Percentiles rank a stretch among this genome's conserved stretches.
Evolutionary conservation across 2,888 invertebrate genomes (phyloP).

Genomic region (Suillia variegata): DNA sequence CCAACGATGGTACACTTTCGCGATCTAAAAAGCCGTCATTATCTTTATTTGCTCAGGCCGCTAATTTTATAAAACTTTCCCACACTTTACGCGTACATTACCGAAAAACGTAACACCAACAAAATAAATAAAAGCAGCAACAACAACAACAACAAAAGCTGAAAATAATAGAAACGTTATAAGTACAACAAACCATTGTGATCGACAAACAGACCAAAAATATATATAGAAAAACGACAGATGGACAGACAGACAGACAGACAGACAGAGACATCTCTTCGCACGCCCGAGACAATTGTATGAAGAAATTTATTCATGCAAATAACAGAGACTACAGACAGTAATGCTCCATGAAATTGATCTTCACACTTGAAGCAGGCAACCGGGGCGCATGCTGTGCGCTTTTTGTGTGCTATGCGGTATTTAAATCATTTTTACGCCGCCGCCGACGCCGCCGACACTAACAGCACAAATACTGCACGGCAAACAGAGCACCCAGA

Average conservation of each 20-base stretch:
- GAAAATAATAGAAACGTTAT: conserved; percentile 33
- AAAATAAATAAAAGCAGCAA: conserved; percentile 1
- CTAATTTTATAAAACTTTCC: not conserved
- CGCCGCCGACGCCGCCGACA: too few relatives aligned
- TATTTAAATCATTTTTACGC: not conserved
- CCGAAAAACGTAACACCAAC: conserved; percentile 16
- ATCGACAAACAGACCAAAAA: too few relatives aligned
- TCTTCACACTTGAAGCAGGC: conserved; percentile 56
- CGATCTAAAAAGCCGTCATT: too few relatives aligned
- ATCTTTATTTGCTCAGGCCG: too few relatives aligned
- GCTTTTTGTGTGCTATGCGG: not conserved
- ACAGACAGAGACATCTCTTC: too few relatives aligned
- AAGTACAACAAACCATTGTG: conserved; percentile 19
- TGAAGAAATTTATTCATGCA: too few relatives aligned
- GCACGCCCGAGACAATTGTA: too few relatives aligned
- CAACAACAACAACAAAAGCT: conserved; percentile 25
- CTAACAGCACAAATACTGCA: not conserved
- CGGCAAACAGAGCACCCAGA: too few relatives aligned
- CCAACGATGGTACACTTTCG: too few relatives aligned
- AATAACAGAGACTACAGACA: conserved; percentile 4
- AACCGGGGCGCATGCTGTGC: conserved; percentile 24
- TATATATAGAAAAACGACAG: conserved; percentile 1
- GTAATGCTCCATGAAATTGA: conserved; percentile 57
- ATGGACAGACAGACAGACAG: conserved; percentile 3
- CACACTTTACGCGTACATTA: conserved; percentile 6